phyloP scores from a whole-genome alignment of 2,113 vertebrate species.

The Halcyon malimbica region DNA sequence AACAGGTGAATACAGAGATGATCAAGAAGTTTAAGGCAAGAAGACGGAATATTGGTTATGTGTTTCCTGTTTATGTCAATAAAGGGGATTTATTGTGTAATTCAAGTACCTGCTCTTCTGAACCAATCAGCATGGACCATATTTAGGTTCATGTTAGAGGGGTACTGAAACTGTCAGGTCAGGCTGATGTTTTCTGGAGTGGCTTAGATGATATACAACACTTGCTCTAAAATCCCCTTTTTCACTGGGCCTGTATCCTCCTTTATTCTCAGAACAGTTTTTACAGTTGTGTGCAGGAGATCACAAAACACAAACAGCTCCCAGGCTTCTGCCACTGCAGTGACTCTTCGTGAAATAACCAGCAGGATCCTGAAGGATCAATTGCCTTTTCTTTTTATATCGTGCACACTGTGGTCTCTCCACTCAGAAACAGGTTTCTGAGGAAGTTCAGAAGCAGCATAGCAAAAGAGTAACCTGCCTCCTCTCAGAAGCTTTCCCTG shows the following conservation, averaged over 20 bases:
- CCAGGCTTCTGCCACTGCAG: background rate
- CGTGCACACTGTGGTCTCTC: background rate
- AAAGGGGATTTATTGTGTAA: background rate
- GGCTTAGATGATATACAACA: rapidly evolving
- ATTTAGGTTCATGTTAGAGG: background rate
- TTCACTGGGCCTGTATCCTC: background rate
- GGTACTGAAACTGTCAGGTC: background rate
- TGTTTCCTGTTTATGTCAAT: background rate
- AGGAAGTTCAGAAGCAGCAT: background rate
- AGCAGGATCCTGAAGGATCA: background rate
- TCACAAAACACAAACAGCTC: background rate
- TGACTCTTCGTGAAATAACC: background rate
- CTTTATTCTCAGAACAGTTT: background rate
- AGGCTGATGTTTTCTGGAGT: background rate
- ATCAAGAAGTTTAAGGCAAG: background rate
- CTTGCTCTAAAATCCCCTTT: background rate
- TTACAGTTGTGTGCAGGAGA: background rate
- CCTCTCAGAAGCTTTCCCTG: background rate
- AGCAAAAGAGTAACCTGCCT: background rate
- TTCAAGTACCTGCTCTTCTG: background rate
- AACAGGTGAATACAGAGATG: background rate
- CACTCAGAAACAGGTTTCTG: background rate
- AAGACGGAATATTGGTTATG: background rate
- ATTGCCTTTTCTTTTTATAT: background rate
- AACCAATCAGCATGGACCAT: background rate